These are phyloP conservation scores for Chromis chromis DNA, from an alignment of 2,797 vertebrate species.

Conservation along the genomic window DNA sequence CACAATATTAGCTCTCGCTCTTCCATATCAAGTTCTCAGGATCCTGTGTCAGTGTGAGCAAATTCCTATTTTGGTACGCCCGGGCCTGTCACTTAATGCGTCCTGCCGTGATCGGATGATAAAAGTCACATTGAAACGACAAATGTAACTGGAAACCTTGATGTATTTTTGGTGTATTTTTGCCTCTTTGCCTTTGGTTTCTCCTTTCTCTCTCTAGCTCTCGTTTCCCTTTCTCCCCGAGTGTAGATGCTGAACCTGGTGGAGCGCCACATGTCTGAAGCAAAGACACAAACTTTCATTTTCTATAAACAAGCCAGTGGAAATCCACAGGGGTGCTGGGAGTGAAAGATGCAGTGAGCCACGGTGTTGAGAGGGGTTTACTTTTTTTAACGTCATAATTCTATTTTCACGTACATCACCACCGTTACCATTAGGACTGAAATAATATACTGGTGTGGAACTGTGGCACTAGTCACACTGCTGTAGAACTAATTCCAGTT, in stretches of 20 bases:
- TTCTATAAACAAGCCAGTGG: not conserved
- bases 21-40: conserved; percentile 52
- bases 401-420: conserved; percentile 1
- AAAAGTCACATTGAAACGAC: conserved; percentile 77
- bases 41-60: conserved; percentile 61
- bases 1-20: conserved; percentile 50
- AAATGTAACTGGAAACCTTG: conserved; percentile 68
- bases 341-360: conserved; percentile 6
- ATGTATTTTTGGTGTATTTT: conserved; percentile 65
- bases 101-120: conserved; percentile 60
- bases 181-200: conserved; percentile 49
- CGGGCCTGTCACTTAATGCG: conserved; percentile 53
- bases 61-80: conserved; percentile 65
- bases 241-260: conserved; percentile 16
- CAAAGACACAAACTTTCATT: conserved; percentile 22
- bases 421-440: not conserved
- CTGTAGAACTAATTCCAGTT: not conserved
- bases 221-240: not conserved
- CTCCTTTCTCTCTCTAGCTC: conserved; percentile 44
- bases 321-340: conserved; percentile 15
- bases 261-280: conserved; percentile 5
- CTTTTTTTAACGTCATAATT: too few species aligned
- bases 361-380: not conserved
- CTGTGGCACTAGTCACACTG: conserved; percentile 2
- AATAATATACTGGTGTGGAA: not conserved